These are phyloP conservation scores for Numenius arquata DNA, from an alignment of 2,113 vertebrate species.

Conservation along the genomic window DNA sequence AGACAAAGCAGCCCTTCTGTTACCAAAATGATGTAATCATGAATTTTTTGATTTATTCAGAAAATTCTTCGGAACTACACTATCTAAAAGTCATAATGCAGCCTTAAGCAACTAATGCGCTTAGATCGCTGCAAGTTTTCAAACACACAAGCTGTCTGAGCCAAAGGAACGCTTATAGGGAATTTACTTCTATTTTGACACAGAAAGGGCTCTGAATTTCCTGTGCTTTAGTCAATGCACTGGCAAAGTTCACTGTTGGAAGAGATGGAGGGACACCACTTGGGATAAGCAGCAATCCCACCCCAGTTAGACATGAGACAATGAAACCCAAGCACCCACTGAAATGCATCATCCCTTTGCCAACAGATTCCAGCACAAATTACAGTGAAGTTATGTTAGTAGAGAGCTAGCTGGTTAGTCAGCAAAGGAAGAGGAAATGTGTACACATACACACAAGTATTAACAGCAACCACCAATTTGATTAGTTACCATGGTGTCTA, in stretches of 20 bases:
- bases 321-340: conserved; percentile 57
- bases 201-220: not conserved
- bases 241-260: not conserved
- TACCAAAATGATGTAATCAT: not conserved
- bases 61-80: not conserved
- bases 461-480: conserved; percentile 62
- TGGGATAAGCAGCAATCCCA: conserved; percentile 13
- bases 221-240: not conserved
- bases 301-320: conserved; percentile 46
- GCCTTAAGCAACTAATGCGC: not conserved
- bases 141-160: not conserved
- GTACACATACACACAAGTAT: conserved; percentile 44
- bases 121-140: not conserved
- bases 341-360: conserved; percentile 59
- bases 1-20: not conserved
- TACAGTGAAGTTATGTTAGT: conserved; percentile 32
- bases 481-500: conserved; percentile 81
- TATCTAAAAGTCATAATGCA: not conserved
- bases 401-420: conserved; percentile 50
- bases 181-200: not conserved
- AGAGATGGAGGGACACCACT: conserved; percentile 30
- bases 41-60: not conserved
- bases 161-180: not conserved
- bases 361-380: conserved; percentile 58
- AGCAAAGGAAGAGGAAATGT: conserved; percentile 49